A percentile compares a stretch with the other conserved stretches of the same genome.
phyloP scores from a whole-genome alignment of 2,113 vertebrate species.

The Tichodroma muraria region DNA sequence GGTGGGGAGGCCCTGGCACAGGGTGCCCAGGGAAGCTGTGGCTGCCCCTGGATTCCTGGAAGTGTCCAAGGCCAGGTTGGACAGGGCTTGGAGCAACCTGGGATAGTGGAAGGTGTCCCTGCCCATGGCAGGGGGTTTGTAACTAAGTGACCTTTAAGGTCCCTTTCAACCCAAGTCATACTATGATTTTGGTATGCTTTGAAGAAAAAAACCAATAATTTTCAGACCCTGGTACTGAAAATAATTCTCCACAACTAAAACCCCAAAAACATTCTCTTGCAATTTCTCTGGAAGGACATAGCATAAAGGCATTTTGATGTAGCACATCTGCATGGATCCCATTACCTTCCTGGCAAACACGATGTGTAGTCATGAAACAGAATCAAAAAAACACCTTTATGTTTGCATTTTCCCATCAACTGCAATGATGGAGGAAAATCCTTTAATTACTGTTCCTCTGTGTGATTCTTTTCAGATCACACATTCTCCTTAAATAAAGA shows the following conservation, averaged over 20 bases:
- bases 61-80: not conserved
- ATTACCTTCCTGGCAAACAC: not conserved
- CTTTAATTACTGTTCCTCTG: not conserved
- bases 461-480: not conserved
- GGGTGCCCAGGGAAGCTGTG: not conserved
- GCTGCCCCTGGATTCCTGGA: not conserved
- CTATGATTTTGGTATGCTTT: not conserved
- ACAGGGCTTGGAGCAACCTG: rapidly evolving
- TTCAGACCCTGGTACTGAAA: not conserved
- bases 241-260: not conserved
- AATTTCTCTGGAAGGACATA: not conserved
- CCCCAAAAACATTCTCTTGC: not conserved
- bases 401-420: not conserved
- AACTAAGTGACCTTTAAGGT: not conserved
- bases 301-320: not conserved
- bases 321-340: not conserved
- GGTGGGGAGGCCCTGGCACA: not conserved
- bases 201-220: not conserved
- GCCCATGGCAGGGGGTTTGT: not conserved
- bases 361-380: not conserved
- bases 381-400: not conserved
- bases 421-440: not conserved
- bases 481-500: not conserved
- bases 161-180: not conserved
- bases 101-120: not conserved